Evolutionary conservation across 2,888 invertebrate species (phyloP).

Genomic region (Brenthis hecate): DNA sequence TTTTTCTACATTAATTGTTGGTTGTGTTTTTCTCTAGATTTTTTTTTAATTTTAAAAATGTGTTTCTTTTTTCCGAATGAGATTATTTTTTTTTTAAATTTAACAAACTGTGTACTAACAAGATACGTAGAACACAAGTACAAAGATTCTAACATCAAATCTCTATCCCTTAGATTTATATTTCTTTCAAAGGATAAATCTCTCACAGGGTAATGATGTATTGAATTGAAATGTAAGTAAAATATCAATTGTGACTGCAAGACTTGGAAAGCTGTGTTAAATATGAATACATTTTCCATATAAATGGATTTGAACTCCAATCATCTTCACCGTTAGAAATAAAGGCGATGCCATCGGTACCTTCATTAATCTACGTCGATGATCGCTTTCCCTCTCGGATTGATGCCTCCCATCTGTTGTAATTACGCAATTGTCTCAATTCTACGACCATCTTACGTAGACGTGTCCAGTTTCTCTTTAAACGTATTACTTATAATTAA

Average conservation of each 20-base stretch:
- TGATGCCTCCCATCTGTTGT: conserved; percentile 43
- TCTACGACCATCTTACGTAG: conserved; percentile 14
- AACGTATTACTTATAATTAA: conserved; percentile 9
- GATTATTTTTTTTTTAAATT: too few species aligned
- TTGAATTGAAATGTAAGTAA: conserved; percentile 20
- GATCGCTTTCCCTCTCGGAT: conserved; percentile 46
- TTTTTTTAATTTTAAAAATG: too few species aligned
- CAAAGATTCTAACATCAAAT: too few species aligned
- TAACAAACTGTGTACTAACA: too few species aligned
- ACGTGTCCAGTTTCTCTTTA: conserved; percentile 25
- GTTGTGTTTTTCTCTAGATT: too few species aligned
- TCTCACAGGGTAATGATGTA: conserved; percentile 21
- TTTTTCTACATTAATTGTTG: neutral
- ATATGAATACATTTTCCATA: conserved; percentile 31
- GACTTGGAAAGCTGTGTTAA: conserved; percentile 28
- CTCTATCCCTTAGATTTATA: neutral
- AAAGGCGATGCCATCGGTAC: conserved; percentile 28
- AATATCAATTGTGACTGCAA: conserved; percentile 24
- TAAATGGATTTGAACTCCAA: conserved; percentile 31
- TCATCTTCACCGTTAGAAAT: conserved; percentile 35
- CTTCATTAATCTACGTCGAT: conserved; percentile 43
- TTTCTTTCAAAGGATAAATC: neutral
- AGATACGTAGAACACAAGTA: too few species aligned
- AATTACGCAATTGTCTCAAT: conserved; percentile 43
- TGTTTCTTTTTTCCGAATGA: too few species aligned